Evolutionary conservation across 2,797 vertebrate species (phyloP).

Genomic region (Spizella passerina): DNA sequence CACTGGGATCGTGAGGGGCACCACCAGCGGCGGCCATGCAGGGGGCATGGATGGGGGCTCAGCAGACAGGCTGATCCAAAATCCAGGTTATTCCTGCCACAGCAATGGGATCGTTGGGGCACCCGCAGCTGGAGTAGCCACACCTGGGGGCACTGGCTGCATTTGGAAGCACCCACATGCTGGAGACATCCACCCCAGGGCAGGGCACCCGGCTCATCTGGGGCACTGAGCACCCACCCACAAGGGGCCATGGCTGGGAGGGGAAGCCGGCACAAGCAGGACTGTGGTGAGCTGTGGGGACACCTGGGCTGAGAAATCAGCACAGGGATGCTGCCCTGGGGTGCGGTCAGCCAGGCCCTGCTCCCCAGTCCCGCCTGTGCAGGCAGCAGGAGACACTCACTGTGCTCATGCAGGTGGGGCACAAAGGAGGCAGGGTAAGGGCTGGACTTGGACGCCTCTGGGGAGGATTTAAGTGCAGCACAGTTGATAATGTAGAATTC

Average conservation of each 20-base stretch:
- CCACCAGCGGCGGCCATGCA: no score
- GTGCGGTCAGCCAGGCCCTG: not conserved
- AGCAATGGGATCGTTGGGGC: not conserved
- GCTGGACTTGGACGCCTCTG: no score
- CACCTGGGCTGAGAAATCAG: not conserved
- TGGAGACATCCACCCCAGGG: not conserved
- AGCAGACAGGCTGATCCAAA: not conserved
- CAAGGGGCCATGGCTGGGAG: no score
- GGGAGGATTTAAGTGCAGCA: no score
- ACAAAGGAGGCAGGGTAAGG: not conserved
- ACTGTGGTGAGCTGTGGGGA: rapidly evolving
- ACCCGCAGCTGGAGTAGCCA: not conserved
- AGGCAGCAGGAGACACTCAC: rapidly evolving
- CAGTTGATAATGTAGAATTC: not conserved
- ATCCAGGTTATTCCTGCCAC: not conserved
- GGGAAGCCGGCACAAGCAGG: rapidly evolving
- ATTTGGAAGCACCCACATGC: no score
- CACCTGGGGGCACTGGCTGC: not conserved
- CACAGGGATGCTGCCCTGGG: not conserved
- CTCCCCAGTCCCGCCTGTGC: rapidly evolving
- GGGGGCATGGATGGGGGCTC: not conserved
- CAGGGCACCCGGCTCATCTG: not conserved
- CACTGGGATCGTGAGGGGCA: not conserved
- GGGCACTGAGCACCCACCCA: not conserved
- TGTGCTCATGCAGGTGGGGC: rapidly evolving